Base-by-base conservation (phyloP, 37 sponge, comb jelly and placozoan genomes). In the Petrosia ficiformis region DNA sequence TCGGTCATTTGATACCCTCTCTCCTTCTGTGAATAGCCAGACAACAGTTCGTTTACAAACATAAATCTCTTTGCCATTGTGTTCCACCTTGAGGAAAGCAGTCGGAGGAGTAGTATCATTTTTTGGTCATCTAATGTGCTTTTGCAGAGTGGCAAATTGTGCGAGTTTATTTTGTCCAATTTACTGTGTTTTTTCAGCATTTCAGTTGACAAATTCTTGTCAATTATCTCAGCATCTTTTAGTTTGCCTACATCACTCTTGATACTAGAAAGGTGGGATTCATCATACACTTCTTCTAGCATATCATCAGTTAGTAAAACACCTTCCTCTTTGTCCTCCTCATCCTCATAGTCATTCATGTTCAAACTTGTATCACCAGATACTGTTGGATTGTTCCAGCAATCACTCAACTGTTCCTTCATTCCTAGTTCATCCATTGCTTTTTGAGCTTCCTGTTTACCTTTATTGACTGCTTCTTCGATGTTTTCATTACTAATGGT, bases 1-100 rank as follows among this genome's bases (percentile, higher is more conserved):
- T 16, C 78, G 68, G 44, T 77, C 78, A 29, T 54, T 66, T 1
- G 68, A 77, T 19, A 77, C 67, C n/a, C 78, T 38, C 35, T 77
- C 78, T 31, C 68, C 78, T 67, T 77, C 78, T 35, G 65, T 54
- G 4, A 77, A 36, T 16, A 77, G 52, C 78, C 78, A 77, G 19
- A 77, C 57, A 41, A 57, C 78, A 28, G 78, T 77, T 3, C 68
- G 65, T 26, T 77, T 77, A 4, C 54, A 31, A 16, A 77, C 44
- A 34, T 32, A 65, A 2, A 77, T 10, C 29, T 44, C 26, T 41
- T 67, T 65, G 52, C 40, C 65, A 34, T 1, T 32, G 64, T 38
- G 60, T 2, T 76, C 42, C 8, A 76, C 43, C 63, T 59, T 65
- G 41, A 76, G 41, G 63, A 38, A 76, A 1, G 76, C 41, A 63